These are phyloP conservation scores for Dicaeum eximium DNA, from an alignment of 2,113 vertebrate genomes.

Conservation along the genomic window DNA sequence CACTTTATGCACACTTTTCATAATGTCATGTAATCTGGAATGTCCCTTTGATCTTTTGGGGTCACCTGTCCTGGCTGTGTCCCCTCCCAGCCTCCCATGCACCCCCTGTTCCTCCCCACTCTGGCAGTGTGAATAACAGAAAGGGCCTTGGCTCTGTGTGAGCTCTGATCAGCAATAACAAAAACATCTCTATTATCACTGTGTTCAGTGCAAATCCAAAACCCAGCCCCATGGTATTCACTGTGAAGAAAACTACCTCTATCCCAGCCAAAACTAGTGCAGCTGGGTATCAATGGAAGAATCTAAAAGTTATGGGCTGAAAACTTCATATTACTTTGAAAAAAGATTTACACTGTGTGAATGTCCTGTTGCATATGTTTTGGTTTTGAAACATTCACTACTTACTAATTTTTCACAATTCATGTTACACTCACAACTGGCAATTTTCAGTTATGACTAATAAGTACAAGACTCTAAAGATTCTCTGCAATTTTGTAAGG, in stretches of 20 bases:
- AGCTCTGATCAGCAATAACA: neutral
- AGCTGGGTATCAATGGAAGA: neutral
- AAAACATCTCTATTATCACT: neutral
- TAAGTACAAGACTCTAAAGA: neutral
- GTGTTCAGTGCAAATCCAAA: neutral
- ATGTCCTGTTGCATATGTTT: neutral
- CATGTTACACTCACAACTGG: neutral
- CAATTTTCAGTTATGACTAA: neutral
- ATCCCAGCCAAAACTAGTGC: neutral
- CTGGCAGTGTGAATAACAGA: neutral
- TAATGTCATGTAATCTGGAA: neutral
- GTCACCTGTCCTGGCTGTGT: neutral
- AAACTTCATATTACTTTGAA: neutral
- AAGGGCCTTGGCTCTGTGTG: neutral
- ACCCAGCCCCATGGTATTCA: neutral
- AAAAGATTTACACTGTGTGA: rapidly evolving
- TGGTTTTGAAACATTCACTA: neutral
- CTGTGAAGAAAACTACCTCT: neutral
- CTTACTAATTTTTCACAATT: neutral
- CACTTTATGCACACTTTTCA: neutral
- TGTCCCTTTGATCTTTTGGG: neutral
- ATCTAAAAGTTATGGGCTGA: neutral
- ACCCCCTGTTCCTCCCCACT: neutral
- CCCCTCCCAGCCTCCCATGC: neutral
- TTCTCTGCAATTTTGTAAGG: neutral